phyloP scores from a whole-genome alignment of 1,140 invertebrate species.

The Drosophila ficusphila region DNA sequence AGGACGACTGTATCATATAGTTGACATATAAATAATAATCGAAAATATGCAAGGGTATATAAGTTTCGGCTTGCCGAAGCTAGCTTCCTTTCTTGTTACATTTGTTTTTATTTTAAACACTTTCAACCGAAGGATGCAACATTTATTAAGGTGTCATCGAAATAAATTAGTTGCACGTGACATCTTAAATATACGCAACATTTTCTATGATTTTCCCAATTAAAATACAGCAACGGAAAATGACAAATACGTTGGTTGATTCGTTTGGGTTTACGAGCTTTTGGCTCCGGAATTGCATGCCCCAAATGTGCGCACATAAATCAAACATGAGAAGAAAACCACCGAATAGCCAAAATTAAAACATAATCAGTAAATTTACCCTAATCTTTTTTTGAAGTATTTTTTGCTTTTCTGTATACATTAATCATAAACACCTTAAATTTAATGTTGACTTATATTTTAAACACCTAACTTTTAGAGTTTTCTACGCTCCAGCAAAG shows the following conservation, averaged over 20 bases:
- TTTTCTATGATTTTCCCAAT: slow-evolving; percentile 15
- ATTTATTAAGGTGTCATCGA: not conserved
- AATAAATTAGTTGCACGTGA: slow-evolving; percentile 70
- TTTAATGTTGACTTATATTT: not conserved
- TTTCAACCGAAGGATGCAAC: not conserved
- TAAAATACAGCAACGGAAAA: slow-evolving; percentile 28
- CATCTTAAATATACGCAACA: slow-evolving; percentile 34
- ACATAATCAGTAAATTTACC: too few species aligned
- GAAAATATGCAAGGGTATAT: not conserved
- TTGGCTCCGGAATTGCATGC: slow-evolving; percentile 45
- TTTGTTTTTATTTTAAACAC: slow-evolving; percentile 8
- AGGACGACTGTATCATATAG: too few species aligned
- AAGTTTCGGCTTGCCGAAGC: not conserved
- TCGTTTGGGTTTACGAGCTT: slow-evolving; percentile 25
- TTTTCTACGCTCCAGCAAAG: slow-evolving; percentile 50
- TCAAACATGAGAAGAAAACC: slow-evolving; percentile 61
- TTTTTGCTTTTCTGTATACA: too few species aligned
- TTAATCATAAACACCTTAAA: not conserved
- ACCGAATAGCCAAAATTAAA: too few species aligned
- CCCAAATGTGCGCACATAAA: slow-evolving; percentile 65
- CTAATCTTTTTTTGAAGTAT: too few species aligned
- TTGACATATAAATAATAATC: too few species aligned
- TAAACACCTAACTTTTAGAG: not conserved
- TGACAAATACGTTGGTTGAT: slow-evolving; percentile 64
- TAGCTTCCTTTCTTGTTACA: not conserved